Evolutionary conservation across 1,140 invertebrate genomes (phyloP).

Genomic region (Zaprionus kolodkinae): DNA sequence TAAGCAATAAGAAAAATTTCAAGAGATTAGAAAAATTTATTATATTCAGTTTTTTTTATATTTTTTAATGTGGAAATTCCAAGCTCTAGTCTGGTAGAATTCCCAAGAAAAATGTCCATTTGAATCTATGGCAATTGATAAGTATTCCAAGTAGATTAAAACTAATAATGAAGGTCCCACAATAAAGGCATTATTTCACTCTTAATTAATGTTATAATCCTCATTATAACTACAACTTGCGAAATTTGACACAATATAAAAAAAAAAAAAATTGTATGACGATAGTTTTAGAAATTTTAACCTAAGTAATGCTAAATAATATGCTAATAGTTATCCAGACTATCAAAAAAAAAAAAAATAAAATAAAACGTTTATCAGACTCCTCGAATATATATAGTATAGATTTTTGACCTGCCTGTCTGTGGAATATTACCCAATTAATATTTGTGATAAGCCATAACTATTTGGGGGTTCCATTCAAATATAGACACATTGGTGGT

Average conservation of each 20-base stretch:
- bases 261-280: not conserved
- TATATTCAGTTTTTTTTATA: constrained; percentile 18
- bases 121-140: not conserved
- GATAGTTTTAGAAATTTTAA: constrained; percentile 9
- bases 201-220: not conserved
- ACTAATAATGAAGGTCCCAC: not conserved
- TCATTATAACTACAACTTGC: constrained; percentile 6
- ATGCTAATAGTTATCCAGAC: constrained; percentile 2
- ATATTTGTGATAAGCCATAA: constrained; percentile 26
- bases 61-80: not conserved
- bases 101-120: not conserved
- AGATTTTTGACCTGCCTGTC: not conserved
- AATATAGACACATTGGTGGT: too few species aligned
- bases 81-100: not conserved
- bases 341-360: not conserved
- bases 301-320: constrained; percentile 17
- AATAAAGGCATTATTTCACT: constrained; percentile 1
- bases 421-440: constrained; percentile 33
- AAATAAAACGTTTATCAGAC: not conserved
- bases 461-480: not conserved
- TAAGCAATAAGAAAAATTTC: constrained; percentile 73
- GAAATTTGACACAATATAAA: constrained; percentile 8
- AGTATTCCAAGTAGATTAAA: constrained; percentile 1
- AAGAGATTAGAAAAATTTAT: constrained; percentile 16
- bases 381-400: not conserved